Evolutionary conservation across 2,888 invertebrate genomes (phyloP), one percentile per base, ranked within the genome.

Genomic region (Graphium colonna): DNA sequence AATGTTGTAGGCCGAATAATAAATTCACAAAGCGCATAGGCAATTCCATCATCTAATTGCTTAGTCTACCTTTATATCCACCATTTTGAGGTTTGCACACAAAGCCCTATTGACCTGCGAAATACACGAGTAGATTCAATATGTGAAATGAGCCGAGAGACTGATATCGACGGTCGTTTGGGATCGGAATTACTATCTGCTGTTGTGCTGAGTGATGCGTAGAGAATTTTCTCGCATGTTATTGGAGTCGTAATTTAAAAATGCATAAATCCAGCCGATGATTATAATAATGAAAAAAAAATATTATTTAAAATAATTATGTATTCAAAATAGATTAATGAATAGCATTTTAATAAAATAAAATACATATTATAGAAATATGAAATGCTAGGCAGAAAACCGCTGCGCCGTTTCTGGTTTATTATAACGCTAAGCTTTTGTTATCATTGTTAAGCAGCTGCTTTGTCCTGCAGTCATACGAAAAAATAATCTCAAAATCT

Each of bases 31-130:
- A 36, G 28, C 28, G 31, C 13, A 28, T 38, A 55, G 51, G 56
- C 53, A 68, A 73, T 70, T 70, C 80, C 75, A 84, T 82, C 75
- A 75, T 66, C 75, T 82, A 82, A 85, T 84, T 84, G 82, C 73
- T 69, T 65, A 68, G 68, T 69, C 75, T 74, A 78, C 82, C 79
- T 80, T 76, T 74, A 74, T 68, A 68, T 62, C 64, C 70, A 70
- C 73, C 73, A 67, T 70, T 65, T 57, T 79, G 80, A 66, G 82
- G 83, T 79, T 77, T 66, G 68, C 70, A 75, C 52, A 57, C 46
- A 52, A 59, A 56, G 52, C 53, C 53, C 53, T 57, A 60, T 55
- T 57, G 57, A 56, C 59, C 57, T 51, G 49, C 43, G 47, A 40
- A 54, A 52, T 51, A 52, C 52, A 52, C 52, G 55, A 55, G 47